These are phyloP conservation scores for Charadrius vociferus DNA, from an alignment of 2,113 vertebrate species.

Conservation along the genomic window DNA sequence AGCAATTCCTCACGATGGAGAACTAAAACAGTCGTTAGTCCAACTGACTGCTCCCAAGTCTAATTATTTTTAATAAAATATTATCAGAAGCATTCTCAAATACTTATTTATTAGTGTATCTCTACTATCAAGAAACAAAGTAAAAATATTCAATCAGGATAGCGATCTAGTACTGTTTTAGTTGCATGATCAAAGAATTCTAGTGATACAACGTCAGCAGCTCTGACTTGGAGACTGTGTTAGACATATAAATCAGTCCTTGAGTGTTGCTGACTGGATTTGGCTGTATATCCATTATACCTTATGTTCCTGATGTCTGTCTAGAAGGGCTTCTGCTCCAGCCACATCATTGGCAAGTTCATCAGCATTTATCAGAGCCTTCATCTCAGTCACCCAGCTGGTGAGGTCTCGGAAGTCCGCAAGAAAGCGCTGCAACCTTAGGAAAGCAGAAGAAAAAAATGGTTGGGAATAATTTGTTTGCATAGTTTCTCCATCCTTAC, in stretches of 20 bases:
- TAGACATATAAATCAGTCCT: background rate
- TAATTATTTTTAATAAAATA: background rate
- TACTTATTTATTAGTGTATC: background rate
- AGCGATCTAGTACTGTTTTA: background rate
- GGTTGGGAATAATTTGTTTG: background rate
- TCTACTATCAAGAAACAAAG: background rate
- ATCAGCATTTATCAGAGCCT: slow-evolving; percentile 96
- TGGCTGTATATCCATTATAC: slow-evolving; percentile 53
- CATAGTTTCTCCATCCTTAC: background rate
- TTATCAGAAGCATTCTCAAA: background rate
- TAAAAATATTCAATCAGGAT: background rate
- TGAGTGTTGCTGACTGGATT: background rate
- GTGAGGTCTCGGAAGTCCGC: slow-evolving; percentile 97
- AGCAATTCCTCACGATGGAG: background rate
- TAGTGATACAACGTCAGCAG: background rate
- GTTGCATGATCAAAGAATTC: background rate
- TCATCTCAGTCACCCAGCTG: slow-evolving; percentile 99
- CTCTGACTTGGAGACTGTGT: background rate
- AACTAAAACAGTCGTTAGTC: background rate
- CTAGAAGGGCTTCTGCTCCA: slow-evolving; percentile 94
- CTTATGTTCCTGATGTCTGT: slow-evolving; percentile 98
- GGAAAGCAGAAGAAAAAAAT: background rate
- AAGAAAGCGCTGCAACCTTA: slow-evolving; percentile 93
- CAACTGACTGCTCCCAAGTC: background rate
- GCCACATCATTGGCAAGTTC: slow-evolving; percentile 97